A percentile compares a stretch with the other conserved stretches of the same genome.
Conservation (phyloP, 2,888 invertebrate species). For the Hydrotaea diabolus region DNA sequence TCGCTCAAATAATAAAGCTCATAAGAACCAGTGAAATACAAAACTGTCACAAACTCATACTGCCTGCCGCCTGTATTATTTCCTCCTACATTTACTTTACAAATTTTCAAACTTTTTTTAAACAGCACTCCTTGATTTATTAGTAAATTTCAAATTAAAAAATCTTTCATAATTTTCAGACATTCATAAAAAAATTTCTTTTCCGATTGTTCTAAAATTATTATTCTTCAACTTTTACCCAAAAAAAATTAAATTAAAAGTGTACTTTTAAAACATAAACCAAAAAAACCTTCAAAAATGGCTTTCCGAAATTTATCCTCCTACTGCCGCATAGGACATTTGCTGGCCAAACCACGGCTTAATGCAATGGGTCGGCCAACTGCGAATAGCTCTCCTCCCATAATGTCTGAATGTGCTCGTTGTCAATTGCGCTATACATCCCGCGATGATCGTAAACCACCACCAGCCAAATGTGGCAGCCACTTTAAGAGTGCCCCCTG, state of each 20-base stretch:
- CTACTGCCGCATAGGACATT: not conserved
- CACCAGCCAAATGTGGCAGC: constrained; percentile 17
- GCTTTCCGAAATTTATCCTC: not conserved
- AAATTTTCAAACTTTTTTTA: too few species aligned
- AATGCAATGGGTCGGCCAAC: not conserved
- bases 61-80: too few species aligned
- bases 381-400: not conserved
- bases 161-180: too few species aligned
- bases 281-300: constrained; percentile 8
- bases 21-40: too few species aligned
- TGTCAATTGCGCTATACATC: not conserved
- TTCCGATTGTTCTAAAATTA: too few species aligned
- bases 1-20: too few species aligned
- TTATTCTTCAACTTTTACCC: too few species aligned
- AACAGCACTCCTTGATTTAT: too few species aligned
- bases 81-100: too few species aligned
- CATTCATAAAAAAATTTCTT: too few species aligned
- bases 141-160: too few species aligned
- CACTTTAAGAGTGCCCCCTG: constrained; percentile 40
- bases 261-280: not conserved
- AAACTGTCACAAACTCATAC: too few species aligned
- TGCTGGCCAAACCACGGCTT: not conserved
- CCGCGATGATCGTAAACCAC: not conserved
- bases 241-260: not conserved
- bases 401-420: not conserved